Conservation (phyloP, 2,888 invertebrate genomes). For the Unio pictorum region DNA sequence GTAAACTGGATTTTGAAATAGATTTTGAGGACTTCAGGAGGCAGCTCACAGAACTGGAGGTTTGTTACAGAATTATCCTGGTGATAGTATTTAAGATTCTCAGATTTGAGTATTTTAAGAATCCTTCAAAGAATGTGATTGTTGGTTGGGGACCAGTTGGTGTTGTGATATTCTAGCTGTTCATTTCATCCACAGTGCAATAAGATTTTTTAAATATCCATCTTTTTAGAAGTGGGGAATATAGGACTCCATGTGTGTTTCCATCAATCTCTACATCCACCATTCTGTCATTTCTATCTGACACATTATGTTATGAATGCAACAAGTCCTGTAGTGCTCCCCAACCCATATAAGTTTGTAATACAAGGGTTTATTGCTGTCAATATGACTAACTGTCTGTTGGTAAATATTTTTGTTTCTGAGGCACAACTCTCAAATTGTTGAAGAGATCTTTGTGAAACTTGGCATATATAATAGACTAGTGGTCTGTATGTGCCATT, state of each 20-base stretch:
- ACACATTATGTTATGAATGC: background rate
- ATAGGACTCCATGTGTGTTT: background rate
- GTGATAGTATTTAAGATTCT: background rate
- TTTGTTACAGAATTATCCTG: slow-evolving; percentile 49
- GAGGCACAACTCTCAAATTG: too few species aligned
- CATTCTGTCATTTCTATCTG: background rate
- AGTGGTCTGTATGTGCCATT: too few species aligned
- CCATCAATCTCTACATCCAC: background rate
- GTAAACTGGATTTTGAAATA: slow-evolving; percentile 81
- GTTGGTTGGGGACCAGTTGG: background rate
- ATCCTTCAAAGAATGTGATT: background rate
- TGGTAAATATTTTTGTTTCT: too few species aligned
- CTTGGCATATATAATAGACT: too few species aligned
- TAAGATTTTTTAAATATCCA: background rate
- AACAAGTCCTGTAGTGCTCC: too few species aligned
- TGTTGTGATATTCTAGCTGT: background rate
- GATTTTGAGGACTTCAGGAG: slow-evolving; percentile 84
- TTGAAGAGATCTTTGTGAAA: too few species aligned
- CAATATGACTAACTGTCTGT: too few species aligned
- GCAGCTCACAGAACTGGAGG: slow-evolving; percentile 80
- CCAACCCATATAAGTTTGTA: too few species aligned
- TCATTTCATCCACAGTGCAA: background rate
- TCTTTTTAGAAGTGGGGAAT: background rate
- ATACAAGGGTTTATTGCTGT: too few species aligned
- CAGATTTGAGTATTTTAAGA: background rate